These are phyloP conservation scores for Lordiphosa andalusiaca DNA, from an alignment of 2,888 invertebrate genomes.

Conservation along the genomic window DNA sequence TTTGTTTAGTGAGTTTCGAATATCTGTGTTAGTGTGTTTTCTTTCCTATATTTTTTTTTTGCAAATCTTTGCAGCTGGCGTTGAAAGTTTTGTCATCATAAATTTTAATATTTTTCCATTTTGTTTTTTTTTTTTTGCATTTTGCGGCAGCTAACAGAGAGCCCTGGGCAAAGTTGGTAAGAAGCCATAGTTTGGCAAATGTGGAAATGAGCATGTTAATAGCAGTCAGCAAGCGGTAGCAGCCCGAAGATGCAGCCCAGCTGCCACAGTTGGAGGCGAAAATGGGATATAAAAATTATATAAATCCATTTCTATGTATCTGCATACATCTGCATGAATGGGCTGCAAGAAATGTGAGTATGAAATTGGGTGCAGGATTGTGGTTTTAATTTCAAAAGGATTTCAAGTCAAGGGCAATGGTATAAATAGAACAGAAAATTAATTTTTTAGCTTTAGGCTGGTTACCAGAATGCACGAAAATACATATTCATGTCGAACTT, in stretches of 20 bases:
- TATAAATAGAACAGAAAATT: too few species aligned
- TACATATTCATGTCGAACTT: too few species aligned
- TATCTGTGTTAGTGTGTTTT: constrained; percentile 21
- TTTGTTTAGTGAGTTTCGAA: constrained; percentile 33
- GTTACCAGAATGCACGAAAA: too few species aligned
- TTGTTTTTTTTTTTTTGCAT: constrained; percentile 7
- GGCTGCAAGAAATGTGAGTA: too few species aligned
- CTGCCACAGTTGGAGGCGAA: not conserved
- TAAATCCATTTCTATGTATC: too few species aligned
- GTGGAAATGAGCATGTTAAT: constrained; percentile 44
- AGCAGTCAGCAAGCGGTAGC: constrained; percentile 11
- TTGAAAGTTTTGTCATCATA: constrained; percentile 73
- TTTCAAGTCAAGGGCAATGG: too few species aligned
- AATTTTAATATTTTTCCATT: constrained; percentile 65
- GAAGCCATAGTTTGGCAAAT: constrained; percentile 31
- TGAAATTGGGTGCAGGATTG: too few species aligned
- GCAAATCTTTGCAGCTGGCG: constrained; percentile 69
- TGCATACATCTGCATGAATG: too few species aligned
- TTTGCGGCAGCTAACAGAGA: constrained; percentile 8
- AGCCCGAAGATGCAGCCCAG: constrained; percentile 1
- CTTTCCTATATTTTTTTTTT: constrained; percentile 19
- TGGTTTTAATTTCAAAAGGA: too few species aligned
- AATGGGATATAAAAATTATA: too few species aligned
- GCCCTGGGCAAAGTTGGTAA: not conserved
- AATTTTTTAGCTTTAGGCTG: too few species aligned